These are phyloP conservation scores for Tethya wilhelma DNA, from an alignment of 37 sponge, comb jelly and placozoan species.

Conservation along the genomic window DNA sequence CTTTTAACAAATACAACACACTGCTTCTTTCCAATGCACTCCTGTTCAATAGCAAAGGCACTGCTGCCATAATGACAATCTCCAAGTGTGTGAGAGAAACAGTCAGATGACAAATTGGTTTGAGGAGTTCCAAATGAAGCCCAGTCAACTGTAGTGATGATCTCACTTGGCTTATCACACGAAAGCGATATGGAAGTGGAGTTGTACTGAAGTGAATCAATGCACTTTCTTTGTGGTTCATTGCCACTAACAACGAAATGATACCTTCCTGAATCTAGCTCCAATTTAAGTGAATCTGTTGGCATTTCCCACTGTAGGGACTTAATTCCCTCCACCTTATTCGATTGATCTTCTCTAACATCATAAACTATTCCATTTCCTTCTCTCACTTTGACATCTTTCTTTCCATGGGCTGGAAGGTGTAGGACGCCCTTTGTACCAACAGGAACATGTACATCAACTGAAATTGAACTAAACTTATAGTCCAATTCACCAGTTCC, in stretches of 20 bases:
- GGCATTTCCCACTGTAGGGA: neutral
- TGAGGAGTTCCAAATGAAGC: constrained; percentile 33
- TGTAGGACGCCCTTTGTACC: constrained; percentile 24
- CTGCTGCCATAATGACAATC: constrained; percentile 15
- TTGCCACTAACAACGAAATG: constrained; percentile 18
- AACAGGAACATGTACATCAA: constrained; percentile 21
- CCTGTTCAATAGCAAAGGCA: neutral
- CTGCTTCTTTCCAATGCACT: neutral
- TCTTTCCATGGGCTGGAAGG: constrained; percentile 41
- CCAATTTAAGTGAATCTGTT: neutral
- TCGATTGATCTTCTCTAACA: neutral
- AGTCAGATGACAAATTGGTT: neutral
- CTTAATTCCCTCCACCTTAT: neutral
- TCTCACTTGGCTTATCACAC: neutral
- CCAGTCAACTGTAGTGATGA: constrained; percentile 21
- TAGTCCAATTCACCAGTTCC: neutral
- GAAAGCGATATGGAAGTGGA: neutral
- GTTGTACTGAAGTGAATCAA: neutral
- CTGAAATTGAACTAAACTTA: constrained; percentile 22
- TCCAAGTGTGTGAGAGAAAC: neutral
- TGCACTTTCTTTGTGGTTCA: constrained; percentile 10
- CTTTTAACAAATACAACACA: neutral
- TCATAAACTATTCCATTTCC: neutral
- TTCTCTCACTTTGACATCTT: constrained; percentile 18
- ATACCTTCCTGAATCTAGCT: constrained; percentile 22